These are phyloP conservation scores for Diorhabda sublineata DNA, from an alignment of 1,140 invertebrate species.

Conservation along the genomic window DNA sequence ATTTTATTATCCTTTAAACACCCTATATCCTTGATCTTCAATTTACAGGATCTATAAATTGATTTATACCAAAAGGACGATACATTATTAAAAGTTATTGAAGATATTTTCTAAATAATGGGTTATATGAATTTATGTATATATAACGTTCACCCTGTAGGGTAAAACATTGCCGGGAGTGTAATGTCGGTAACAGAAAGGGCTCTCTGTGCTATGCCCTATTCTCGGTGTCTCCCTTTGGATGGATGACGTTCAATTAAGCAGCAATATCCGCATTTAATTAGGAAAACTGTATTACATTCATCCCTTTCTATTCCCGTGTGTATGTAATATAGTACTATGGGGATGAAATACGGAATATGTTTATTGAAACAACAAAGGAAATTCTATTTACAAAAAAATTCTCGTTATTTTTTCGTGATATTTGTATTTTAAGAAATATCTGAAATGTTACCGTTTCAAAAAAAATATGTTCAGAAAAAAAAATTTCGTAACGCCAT, in stretches of 20 bases:
- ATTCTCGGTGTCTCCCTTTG: constrained; percentile 1
- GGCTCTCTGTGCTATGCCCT: background rate
- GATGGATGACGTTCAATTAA: background rate
- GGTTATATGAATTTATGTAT: no score
- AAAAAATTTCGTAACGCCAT: no score
- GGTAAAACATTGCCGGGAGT: background rate
- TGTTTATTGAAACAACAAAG: background rate
- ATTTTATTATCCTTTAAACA: no score
- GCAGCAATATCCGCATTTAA: constrained; percentile 1
- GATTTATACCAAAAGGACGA: no score
- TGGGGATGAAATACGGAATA: background rate
- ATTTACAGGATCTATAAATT: no score
- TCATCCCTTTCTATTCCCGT: background rate
- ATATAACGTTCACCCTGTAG: background rate
- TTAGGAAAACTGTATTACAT: background rate
- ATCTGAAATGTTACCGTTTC: no score
- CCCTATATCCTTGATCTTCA: no score
- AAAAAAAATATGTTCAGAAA: no score
- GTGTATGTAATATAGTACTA: background rate
- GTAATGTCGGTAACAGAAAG: constrained; percentile 2
- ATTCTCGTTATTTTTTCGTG: no score
- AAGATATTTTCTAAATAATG: no score
- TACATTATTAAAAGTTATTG: no score
- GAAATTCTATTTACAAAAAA: background rate
- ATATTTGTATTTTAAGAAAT: no score